Base-by-base conservation (phyloP, 2,113 vertebrate genomes). In the Nothobranchius furzeri region DNA sequence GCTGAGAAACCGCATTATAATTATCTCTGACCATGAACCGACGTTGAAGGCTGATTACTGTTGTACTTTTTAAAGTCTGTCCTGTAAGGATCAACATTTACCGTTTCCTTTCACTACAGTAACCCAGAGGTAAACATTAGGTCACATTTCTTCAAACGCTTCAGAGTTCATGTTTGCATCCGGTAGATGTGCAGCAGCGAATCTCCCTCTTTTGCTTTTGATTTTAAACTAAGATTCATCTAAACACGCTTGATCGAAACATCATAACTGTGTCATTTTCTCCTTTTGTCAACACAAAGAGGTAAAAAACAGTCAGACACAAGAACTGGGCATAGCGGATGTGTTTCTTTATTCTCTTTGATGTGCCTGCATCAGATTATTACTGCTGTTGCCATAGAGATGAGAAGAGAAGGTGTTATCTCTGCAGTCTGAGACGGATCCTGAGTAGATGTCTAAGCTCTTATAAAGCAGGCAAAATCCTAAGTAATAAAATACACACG, bases 331-430 rank as follows among this genome's bases (percentile, higher is more conserved):
- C 50, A 66, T 56, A 20, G 52, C 68, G 65, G 64, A 69, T 81
- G 60, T 81, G 68, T 60, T 79, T 79, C 72, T 73, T 78, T 68
- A 77, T 84, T 83, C 73, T 57, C 50, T 82, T 76, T 89, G 65
- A 85, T 86, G 72, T 79, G 30, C 40, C 40, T 59, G 64, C 73
- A 71, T 60, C 73, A 68, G 74, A 74, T 87, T 81, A 84, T 79
- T 76, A 65, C 67, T 67, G 64, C 71, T 75, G 86, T 89, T 89
- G 77, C 85, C 82, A 88, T 83, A 68, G 84, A 69, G 74, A 92
- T 58, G 0, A 68, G 58, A n/a, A 80, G 36, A 64, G 60, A 79
- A 68, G 73, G 54, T 70, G 69, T 75, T 78, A 60, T 61, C 50
- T 17, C 54, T 52, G 66, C 68, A 64, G 65, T 66, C 52, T 78